Evolutionary conservation across 2,797 vertebrate species (phyloP).

Genomic region (Podarcis siculus): DNA sequence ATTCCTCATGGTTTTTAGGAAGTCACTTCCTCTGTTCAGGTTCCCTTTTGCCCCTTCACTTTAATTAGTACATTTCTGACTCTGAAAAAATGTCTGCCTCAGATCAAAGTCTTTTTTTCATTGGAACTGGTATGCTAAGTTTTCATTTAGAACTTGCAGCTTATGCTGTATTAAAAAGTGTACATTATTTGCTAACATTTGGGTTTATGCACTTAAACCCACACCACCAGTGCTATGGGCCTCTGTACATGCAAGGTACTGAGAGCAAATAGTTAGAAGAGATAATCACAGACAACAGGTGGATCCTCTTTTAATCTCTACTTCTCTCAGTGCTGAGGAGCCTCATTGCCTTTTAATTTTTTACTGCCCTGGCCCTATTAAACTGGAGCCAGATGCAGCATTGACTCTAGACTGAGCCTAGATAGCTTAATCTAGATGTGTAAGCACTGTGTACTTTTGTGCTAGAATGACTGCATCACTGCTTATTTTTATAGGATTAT

Average conservation of each 20-base stretch:
- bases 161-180: conserved; percentile 92
- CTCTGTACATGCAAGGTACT: conserved; percentile 96
- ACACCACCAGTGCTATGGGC: conserved; percentile 81
- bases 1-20: not conserved
- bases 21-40: not conserved
- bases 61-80: not conserved
- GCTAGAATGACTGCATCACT: not conserved
- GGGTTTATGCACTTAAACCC: not conserved
- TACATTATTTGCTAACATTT: conserved; percentile 88
- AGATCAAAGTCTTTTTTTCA: conserved; percentile 60
- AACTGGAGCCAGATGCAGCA: not conserved
- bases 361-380: not conserved
- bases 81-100: conserved; percentile 57
- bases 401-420: not conserved
- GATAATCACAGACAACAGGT: conserved; percentile 90
- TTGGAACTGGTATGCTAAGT: conserved; percentile 78
- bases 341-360: not conserved
- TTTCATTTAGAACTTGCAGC: conserved; percentile 85
- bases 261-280: conserved; percentile 97
- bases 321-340: conserved; percentile 38
- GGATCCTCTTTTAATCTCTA: conserved; percentile 76
- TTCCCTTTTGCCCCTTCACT: not conserved
- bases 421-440: not conserved
- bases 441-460: no score
- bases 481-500: not conserved